Base-by-base conservation (phyloP, 2,888 invertebrate species). In the Agonopterix subpropinquella region DNA sequence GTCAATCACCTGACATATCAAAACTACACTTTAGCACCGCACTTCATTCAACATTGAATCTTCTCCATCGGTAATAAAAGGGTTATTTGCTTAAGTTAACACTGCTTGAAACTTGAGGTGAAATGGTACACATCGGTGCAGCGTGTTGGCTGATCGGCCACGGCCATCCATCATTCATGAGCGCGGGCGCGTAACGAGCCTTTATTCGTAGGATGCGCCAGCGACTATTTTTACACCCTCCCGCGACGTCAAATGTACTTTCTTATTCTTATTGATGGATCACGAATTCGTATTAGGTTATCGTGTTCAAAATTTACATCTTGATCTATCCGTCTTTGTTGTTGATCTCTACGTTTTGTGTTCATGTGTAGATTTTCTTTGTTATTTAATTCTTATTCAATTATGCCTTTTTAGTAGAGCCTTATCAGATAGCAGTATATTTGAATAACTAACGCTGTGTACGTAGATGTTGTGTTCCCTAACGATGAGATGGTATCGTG, bases 161-260 rank as follows among this genome's bases (percentile, higher is more conserved):
- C 74, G 84, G 82, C 74, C 67, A 85, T 87, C 87, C 80, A 88
- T 87, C 86, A 87, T 79, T 74, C 74, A 72, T 65, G 67, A 70
- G 67, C 73, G 72, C 74, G 61, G 69, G 70, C 77, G 78, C 80
- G 86, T 87, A 87, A 87, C 86, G 84, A 87, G 81, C 72, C 80
- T 81, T 76, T 80, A 83, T 86, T 79, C 77, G 74, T 63, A 69
- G 67, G 69, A 73, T 74, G 70, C 73, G 73, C 68, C 60, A 57
- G 73, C 72, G 75, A 76, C 67, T 67, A 69, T 74, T 77, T 70
- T 74, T 77, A 77, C 79, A 77, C 74, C 72, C 70, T 70, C 65
- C 62, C 59, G 59, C 58, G 58, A 58, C 57, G 57, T 61, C 60
- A 59, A 56, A 48, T 51, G 48, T 57, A 56, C 59, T 61, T 67